These are phyloP conservation scores for Anneissia japonica DNA, from an alignment of 35 echinoderm and acorn worm species.

Conservation along the genomic window DNA sequence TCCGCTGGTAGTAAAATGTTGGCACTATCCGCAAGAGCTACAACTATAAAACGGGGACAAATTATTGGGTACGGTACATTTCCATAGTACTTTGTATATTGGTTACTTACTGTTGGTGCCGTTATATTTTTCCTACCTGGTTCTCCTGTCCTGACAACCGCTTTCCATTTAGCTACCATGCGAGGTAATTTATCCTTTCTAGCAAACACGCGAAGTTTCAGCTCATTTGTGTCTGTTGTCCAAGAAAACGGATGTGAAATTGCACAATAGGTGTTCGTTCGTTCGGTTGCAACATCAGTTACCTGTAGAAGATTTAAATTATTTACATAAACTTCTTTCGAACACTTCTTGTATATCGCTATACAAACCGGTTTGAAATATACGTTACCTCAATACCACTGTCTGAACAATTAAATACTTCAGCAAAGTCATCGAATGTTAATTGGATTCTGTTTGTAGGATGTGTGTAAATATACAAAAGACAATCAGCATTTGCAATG, in stretches of 20 bases:
- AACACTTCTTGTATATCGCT: too few relatives aligned
- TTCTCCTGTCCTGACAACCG: background rate
- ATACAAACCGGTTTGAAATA: too few relatives aligned
- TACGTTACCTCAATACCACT: background rate
- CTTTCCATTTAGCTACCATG: background rate
- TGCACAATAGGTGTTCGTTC: background rate
- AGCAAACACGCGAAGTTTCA: background rate
- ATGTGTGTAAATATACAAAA: background rate
- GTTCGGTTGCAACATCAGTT: background rate
- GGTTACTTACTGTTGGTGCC: too few relatives aligned
- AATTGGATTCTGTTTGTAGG: background rate
- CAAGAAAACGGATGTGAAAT: background rate
- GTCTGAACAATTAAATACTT: background rate
- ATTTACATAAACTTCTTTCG: too few relatives aligned
- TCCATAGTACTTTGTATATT: too few relatives aligned
- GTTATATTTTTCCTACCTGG: background rate
- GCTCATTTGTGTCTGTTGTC: background rate
- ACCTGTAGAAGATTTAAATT: too few relatives aligned
- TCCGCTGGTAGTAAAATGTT: background rate
- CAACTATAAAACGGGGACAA: background rate
- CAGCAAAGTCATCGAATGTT: background rate
- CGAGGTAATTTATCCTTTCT: background rate
- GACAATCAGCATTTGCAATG: background rate
- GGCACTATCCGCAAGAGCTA: background rate
- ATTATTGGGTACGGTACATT: too few relatives aligned